These are phyloP conservation scores for Apolygus lucorum DNA, from an alignment of 1,140 invertebrate species.

Conservation along the genomic window DNA sequence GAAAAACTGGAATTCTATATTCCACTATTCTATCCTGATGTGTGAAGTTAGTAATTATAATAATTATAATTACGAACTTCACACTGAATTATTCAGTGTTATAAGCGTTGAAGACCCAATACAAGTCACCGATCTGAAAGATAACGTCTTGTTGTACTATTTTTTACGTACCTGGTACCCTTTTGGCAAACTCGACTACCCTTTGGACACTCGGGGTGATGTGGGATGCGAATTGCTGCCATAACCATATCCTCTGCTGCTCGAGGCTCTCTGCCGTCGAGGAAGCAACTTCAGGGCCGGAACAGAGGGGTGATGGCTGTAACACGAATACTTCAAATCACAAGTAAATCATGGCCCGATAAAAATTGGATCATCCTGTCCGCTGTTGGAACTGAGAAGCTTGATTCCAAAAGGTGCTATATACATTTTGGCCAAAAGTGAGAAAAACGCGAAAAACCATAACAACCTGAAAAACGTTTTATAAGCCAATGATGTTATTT, in stretches of 20 bases:
- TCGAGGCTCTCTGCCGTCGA: slow-evolving; percentile 57
- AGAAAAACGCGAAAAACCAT: background rate
- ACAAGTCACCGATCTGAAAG: no score
- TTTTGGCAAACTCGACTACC: slow-evolving; percentile 89
- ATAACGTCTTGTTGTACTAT: no score
- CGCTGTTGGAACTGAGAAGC: no score
- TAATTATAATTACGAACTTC: no score
- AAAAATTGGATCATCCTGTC: no score
- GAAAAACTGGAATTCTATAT: no score
- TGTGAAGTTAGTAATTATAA: no score
- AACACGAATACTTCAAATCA: no score
- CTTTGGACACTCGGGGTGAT: slow-evolving; percentile 80
- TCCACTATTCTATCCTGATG: no score
- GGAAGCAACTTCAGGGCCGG: slow-evolving; percentile 49
- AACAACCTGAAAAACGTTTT: background rate
- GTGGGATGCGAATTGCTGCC: slow-evolving; percentile 62
- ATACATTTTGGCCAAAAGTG: background rate
- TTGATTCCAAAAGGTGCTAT: background rate
- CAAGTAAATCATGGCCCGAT: background rate
- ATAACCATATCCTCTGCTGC: slow-evolving; percentile 52
- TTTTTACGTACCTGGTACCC: slow-evolving; percentile 57
- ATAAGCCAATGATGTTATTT: background rate
- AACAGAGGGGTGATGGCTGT: slow-evolving; percentile 39
- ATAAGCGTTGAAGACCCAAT: no score
- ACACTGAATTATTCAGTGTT: no score